Base-by-base conservation (phyloP, 2,888 invertebrate genomes). In the Chironomus riparius region DNA sequence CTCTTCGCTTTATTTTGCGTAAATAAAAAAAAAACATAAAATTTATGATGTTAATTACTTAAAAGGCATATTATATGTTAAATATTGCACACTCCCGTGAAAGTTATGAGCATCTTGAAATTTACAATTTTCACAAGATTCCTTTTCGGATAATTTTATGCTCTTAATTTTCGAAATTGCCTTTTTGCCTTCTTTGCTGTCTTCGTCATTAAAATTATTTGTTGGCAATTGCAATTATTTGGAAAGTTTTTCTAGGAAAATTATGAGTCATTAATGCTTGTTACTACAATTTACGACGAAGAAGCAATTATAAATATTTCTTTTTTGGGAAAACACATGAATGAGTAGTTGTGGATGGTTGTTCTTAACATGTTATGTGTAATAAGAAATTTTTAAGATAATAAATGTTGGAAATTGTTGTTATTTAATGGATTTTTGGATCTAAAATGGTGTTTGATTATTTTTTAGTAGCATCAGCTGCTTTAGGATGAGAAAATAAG, bases 11-110 rank as follows among this genome's bases (percentile, higher is more conserved):
- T 7, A 2, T 56, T 56, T 56, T 56, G 56, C 56, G 56, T 56
- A 56, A 56, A 56, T 56, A 56, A 3, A 15, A 69, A 77, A 79
- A 78, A 80, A 79, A 80, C 80, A 79, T 78, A 77, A 79, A 81
- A 81, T 81, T 81, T 81, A 81, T 81, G 80, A 79, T 79, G 79
- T 79, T 81, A 80, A 81, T 81, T 81, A 48, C 47, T 22, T 70
- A 47, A 70, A 70, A 70, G 70, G 47, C 21, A 24, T 24, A 65
- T 24, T 65, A 18, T 56, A 56, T 56, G n/a, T 50, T 56, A 65
- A 21, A 65, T 65, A 21, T 65, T 65, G 21, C 65, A 65, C 65
- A 22, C 65, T 65, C 38, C 10, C 21, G 65, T 65, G 24, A 65
- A 65, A 65, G 65, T 65, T 65, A 65, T 65, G 65, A 65, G 22